Evolutionary conservation across 2,113 vertebrate genomes (phyloP).

Genomic region (Macroglossus sobrinus): DNA sequence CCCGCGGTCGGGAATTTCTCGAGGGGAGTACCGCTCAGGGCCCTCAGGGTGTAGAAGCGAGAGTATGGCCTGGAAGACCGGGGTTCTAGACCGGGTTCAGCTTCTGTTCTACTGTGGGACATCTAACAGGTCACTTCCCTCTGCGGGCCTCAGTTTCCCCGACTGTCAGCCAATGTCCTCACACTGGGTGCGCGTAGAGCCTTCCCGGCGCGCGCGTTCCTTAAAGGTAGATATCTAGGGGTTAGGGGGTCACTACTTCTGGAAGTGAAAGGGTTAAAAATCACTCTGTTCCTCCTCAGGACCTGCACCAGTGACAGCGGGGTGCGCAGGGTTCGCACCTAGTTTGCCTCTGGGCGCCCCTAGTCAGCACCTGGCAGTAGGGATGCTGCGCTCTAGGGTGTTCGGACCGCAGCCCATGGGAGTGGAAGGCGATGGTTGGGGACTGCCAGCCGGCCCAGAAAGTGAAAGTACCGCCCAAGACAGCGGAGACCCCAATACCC

Average conservation of each 20-base stretch:
- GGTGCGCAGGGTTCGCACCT: background rate
- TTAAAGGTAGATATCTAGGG: background rate
- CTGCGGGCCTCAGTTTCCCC: background rate
- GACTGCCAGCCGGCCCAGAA: background rate
- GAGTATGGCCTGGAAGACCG: background rate
- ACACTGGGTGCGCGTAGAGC: background rate
- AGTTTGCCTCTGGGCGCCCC: background rate
- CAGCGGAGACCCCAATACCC: background rate
- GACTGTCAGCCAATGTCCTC: background rate
- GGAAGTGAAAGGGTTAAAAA: background rate
- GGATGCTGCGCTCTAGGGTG: too few species aligned
- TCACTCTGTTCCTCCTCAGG: background rate
- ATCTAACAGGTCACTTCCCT: background rate
- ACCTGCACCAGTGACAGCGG: background rate
- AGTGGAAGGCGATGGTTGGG: background rate
- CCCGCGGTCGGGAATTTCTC: background rate
- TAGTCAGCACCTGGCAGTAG: accelerated
- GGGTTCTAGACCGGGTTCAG: background rate
- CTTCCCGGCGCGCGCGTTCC: background rate
- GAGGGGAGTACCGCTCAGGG: background rate
- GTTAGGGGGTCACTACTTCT: background rate
- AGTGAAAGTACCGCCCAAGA: background rate
- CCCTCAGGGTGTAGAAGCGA: background rate
- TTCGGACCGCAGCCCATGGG: background rate
- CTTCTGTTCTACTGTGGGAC: background rate